phyloP scores from a whole-genome alignment of 2,888 invertebrate species.

The Azorinus chamasolen region DNA sequence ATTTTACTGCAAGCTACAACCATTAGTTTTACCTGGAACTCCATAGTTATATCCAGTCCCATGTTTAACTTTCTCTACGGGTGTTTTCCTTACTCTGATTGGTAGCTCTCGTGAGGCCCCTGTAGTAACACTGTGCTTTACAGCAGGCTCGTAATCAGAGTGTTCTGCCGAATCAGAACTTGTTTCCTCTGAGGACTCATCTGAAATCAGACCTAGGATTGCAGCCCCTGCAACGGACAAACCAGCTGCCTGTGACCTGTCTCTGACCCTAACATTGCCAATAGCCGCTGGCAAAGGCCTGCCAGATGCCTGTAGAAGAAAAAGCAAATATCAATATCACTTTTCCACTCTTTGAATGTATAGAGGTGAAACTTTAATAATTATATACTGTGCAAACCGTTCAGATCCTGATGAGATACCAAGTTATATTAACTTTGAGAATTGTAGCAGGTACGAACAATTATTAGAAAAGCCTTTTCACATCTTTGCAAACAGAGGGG shows the following conservation, averaged over 20 bases:
- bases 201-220: conserved; percentile 57
- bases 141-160: conserved; percentile 75
- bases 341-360: no score
- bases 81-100: conserved; percentile 56
- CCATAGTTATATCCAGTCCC: conserved; percentile 84
- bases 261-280: conserved; percentile 65
- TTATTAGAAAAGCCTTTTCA: no score
- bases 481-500: no score
- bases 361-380: no score
- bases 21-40: conserved; percentile 70
- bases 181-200: conserved; percentile 54
- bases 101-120: conserved; percentile 59
- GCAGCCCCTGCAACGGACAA: conserved; percentile 57
- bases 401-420: no score
- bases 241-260: conserved; percentile 49
- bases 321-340: no score
- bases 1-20: no score
- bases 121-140: conserved; percentile 67
- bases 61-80: conserved; percentile 76
- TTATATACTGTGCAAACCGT: no score
- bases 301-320: conserved; percentile 28
- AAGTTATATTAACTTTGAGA: no score
- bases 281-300: conserved; percentile 50
- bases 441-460: no score
- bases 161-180: conserved; percentile 57